Evolutionary conservation across 92 coral and sea anemone species (phyloP).

Genomic region (Zoanthus sansibaricus): DNA sequence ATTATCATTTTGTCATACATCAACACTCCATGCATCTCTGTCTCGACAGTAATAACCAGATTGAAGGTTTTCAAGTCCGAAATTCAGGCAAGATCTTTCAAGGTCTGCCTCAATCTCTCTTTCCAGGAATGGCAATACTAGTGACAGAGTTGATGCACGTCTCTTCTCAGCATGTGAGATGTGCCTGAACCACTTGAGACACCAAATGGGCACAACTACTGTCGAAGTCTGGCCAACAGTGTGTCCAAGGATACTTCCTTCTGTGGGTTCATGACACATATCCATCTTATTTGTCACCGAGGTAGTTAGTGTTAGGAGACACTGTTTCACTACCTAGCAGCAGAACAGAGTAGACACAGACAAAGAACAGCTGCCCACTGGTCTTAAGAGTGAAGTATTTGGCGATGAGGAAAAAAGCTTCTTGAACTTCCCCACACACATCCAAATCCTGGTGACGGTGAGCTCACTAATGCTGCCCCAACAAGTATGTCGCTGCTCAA

Average conservation of each 20-base stretch:
- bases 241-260: background rate
- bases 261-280: background rate
- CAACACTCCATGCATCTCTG: no score
- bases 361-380: background rate
- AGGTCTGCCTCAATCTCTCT: no score
- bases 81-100: background rate
- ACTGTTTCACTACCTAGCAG: background rate
- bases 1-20: background rate
- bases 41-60: no score
- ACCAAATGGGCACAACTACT: background rate
- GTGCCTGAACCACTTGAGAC: background rate
- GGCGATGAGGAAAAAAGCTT: background rate
- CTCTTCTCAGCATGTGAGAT: background rate
- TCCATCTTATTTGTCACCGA: background rate
- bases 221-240: background rate
- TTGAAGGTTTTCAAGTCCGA: no score
- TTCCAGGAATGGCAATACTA: background rate
- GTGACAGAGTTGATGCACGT: no score
- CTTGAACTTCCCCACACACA: background rate
- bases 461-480: background rate
- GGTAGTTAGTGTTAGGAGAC: background rate
- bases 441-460: background rate
- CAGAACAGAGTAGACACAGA: background rate
- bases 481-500: background rate
- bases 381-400: background rate